These are phyloP conservation scores for Listronotus oregonensis DNA, from an alignment of 1,140 invertebrate genomes.

Conservation along the genomic window DNA sequence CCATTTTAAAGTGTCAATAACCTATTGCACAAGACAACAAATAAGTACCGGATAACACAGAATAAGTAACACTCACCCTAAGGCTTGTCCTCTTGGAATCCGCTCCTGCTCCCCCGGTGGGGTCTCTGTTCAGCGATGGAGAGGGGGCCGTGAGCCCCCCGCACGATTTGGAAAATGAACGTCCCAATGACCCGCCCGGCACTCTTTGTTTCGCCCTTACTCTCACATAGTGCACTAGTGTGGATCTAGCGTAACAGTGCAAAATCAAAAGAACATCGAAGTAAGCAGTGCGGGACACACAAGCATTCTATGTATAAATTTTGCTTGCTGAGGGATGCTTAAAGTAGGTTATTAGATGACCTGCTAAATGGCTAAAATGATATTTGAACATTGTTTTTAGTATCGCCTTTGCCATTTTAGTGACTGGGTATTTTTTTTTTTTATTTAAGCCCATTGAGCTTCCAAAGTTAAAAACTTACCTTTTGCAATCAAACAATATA, in stretches of 20 bases:
- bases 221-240: slow-evolving; percentile 66
- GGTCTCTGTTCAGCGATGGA: slow-evolving; percentile 53
- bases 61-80: slow-evolving; percentile 59
- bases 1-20: no score
- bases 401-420: no score
- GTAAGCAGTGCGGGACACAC: slow-evolving; percentile 49
- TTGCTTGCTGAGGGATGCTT: background rate
- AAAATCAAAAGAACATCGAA: slow-evolving; percentile 51
- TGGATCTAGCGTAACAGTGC: slow-evolving; percentile 63
- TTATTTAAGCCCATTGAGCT: no score
- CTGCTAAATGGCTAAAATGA: no score
- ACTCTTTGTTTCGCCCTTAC: slow-evolving; percentile 61
- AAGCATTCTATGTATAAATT: slow-evolving; percentile 52
- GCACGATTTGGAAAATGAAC: slow-evolving; percentile 59
- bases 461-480: no score
- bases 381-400: no score
- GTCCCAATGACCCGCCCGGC: slow-evolving; percentile 59
- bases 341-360: no score
- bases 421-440: no score
- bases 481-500: no score
- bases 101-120: slow-evolving; percentile 4
- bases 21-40: no score
- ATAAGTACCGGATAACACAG: no score
- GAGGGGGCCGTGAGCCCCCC: slow-evolving; percentile 45
- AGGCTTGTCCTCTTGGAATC: slow-evolving; percentile 58